Conservation (phyloP, 1,140 invertebrate species). For the Drosophila tropicalis region DNA sequence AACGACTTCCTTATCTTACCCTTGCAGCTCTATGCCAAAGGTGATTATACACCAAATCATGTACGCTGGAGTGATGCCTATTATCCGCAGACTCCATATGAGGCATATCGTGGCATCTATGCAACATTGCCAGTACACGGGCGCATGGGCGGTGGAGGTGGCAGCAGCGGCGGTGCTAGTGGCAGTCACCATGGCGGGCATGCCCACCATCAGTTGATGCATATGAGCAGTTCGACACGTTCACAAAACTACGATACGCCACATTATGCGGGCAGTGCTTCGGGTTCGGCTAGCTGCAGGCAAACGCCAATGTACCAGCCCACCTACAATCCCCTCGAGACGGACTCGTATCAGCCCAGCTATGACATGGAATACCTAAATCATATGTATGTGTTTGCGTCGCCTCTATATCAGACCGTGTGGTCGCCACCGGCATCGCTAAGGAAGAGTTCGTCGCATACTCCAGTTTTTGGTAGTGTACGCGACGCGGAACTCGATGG, state of each 20-base stretch:
- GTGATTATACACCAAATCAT: constrained; percentile 82
- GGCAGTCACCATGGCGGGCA: constrained; percentile 60
- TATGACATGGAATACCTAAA: constrained; percentile 82
- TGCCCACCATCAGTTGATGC: constrained; percentile 37
- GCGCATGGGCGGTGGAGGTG: constrained; percentile 52
- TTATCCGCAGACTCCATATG: constrained; percentile 81
- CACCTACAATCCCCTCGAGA: constrained; percentile 82
- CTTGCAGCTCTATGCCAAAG: constrained; percentile 79
- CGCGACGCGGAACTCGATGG: constrained; percentile 78
- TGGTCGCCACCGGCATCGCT: constrained; percentile 82
- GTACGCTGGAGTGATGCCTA: constrained; percentile 82
- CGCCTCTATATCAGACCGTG: constrained; percentile 80
- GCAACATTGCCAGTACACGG: constrained; percentile 68
- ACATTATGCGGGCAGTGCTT: constrained; percentile 76
- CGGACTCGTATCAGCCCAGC: constrained; percentile 81
- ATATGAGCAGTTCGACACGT: constrained; percentile 72
- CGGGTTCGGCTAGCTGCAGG: constrained; percentile 77
- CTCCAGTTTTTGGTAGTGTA: constrained; percentile 79
- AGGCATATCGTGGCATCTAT: constrained; percentile 81
- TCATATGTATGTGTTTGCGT: constrained; percentile 82
- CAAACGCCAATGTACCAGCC: constrained; percentile 82
- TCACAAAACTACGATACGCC: constrained; percentile 81
- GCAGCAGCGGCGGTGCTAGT: constrained; percentile 66
- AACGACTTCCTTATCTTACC: constrained; percentile 10
- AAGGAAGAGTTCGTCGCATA: constrained; percentile 79